A percentile compares a stretch with the other conserved stretches of the same genome.
Evolutionary conservation across 2,113 vertebrate genomes (phyloP).

Genomic region (Saccopteryx leptura): DNA sequence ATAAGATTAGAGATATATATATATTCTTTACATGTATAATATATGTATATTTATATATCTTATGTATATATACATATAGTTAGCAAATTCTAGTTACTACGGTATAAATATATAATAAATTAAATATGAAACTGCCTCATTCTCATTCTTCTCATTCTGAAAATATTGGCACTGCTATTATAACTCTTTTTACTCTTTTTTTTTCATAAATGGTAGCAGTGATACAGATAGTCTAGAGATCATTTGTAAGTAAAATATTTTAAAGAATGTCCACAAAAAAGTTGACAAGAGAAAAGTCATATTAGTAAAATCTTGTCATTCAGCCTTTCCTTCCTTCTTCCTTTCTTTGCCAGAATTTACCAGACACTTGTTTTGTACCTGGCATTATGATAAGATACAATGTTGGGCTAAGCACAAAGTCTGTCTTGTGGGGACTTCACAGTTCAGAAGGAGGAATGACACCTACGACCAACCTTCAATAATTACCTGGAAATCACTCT

Average conservation of each 20-base stretch:
- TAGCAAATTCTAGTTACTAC: slow-evolving; percentile 66
- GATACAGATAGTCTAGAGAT: neutral
- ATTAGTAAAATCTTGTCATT: neutral
- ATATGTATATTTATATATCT: slow-evolving; percentile 75
- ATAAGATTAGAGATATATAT: slow-evolving; percentile 1
- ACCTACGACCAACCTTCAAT: neutral
- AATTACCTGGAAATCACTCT: neutral
- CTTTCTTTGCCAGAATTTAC: neutral
- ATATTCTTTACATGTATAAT: slow-evolving; percentile 23
- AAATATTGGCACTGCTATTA: neutral
- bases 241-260: slow-evolving; percentile 25
- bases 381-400: neutral
- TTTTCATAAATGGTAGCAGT: slow-evolving; percentile 53
- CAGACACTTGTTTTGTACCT: neutral
- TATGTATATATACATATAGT: slow-evolving; percentile 79
- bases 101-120: slow-evolving; percentile 79
- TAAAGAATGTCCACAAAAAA: neutral
- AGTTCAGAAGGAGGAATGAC: neutral
- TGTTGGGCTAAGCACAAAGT: neutral
- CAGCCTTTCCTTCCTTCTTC: neutral
- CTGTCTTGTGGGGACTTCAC: neutral
- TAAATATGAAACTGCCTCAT: slow-evolving; percentile 76
- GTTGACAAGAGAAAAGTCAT: slow-evolving; percentile 3
- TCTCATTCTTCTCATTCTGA: slow-evolving; percentile 63
- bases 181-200: slow-evolving; percentile 52